A percentile compares a stretch with the other conserved stretches of the same genome.
Evolutionary conservation across 2,888 invertebrate species (phyloP).

Genomic region (Trichopria drosophilae): DNA sequence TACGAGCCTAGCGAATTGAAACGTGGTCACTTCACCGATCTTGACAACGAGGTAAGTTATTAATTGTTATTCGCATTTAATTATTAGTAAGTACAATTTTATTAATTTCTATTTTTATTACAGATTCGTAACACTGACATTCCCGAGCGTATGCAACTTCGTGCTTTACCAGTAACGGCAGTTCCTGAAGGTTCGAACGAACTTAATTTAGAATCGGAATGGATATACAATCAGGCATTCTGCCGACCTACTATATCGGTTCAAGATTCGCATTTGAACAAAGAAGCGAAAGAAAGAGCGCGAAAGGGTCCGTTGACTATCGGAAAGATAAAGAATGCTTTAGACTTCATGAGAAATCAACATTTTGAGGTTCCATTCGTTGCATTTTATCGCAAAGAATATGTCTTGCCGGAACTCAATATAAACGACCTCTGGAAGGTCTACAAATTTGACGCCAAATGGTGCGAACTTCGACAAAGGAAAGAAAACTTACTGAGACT

Average conservation of each 20-base stretch:
- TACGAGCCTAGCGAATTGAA: conserved; percentile 98
- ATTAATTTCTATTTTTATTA: too few relatives aligned
- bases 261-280: conserved; percentile 67
- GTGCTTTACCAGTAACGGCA: conserved; percentile 82
- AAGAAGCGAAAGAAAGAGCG: conserved; percentile 61
- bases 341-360: conserved; percentile 95
- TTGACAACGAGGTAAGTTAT: conserved; percentile 75
- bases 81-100: too few relatives aligned
- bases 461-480: conserved; percentile 85
- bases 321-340: conserved; percentile 89
- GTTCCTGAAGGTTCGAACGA: conserved; percentile 86
- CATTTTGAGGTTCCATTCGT: conserved; percentile 97
- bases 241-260: conserved; percentile 79
- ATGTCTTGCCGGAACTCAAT: conserved; percentile 89
- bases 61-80: background rate
- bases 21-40: conserved; percentile 91
- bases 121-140: conserved; percentile 83
- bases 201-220: conserved; percentile 91
- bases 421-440: conserved; percentile 97
- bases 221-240: conserved; percentile 96
- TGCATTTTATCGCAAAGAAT: conserved; percentile 97
- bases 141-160: conserved; percentile 89
- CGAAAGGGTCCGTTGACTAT: conserved; percentile 73
- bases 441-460: conserved; percentile 93
- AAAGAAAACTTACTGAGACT: conserved; percentile 81